phyloP scores from a whole-genome alignment of 2,113 vertebrate genomes.

The Bubo scandiacus region DNA sequence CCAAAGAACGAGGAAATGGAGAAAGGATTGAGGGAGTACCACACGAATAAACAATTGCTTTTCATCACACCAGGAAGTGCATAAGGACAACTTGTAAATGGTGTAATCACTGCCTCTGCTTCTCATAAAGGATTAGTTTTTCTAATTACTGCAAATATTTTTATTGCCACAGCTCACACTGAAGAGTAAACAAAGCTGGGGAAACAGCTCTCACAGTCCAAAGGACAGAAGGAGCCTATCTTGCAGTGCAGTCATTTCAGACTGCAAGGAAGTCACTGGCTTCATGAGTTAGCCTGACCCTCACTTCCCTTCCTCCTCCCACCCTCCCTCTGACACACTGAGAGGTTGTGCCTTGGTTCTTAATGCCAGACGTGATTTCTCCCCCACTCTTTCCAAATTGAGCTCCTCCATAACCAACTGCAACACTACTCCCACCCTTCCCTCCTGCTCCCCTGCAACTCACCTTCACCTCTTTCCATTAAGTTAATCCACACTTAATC shows the following conservation, averaged over 20 bases:
- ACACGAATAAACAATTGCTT: neutral
- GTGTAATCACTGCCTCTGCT: slow-evolving; percentile 34
- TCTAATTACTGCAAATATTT: slow-evolving; percentile 56
- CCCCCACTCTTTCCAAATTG: neutral
- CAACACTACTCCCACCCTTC: neutral
- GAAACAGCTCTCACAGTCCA: neutral
- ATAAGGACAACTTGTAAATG: slow-evolving; percentile 11
- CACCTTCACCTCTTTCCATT: neutral
- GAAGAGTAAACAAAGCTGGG: slow-evolving; percentile 25
- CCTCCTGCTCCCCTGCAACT: neutral
- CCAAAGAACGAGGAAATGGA: neutral
- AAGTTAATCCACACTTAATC: neutral
- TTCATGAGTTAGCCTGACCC: neutral
- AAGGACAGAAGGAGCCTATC: neutral
- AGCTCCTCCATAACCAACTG: neutral
- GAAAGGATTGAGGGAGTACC: neutral
- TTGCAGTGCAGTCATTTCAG: neutral
- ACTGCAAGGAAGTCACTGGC: neutral
- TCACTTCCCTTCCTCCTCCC: neutral
- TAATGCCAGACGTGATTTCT: neutral
- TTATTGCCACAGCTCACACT: slow-evolving; percentile 23
- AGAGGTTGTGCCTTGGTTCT: neutral
- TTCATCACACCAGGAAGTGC: slow-evolving; percentile 14
- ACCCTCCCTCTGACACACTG: neutral
- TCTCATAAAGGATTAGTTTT: slow-evolving; percentile 46